Base-by-base conservation (phyloP, 2,113 vertebrate species). In the Phrynosoma platyrhinos region DNA sequence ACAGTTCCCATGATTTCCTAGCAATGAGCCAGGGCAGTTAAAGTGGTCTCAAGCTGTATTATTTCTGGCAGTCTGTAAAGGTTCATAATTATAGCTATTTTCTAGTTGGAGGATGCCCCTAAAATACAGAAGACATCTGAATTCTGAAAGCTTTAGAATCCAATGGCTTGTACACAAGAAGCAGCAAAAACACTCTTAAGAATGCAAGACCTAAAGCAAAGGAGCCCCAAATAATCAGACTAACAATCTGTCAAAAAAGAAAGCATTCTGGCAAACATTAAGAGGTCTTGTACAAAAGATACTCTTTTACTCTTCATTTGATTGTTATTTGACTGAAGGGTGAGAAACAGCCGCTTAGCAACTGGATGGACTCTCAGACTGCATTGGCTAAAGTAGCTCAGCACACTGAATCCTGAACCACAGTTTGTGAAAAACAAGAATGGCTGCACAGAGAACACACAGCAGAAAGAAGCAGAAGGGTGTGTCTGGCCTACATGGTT, bases 321-420 rank as follows among this genome's bases (percentile, higher is more conserved):
- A 66, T 40, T 80, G 66, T n/a, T 71, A 71, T 40, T 72, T 80
- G 14, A 42, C 36, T 88, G 40, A 88, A 82, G 58, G 52, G 18
- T 62, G 55, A 82, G 42, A 74, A 40, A 16, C 71, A 76, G 55
- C 79, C 77, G 86, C 71, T 36, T 83, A 88, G 80, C 71, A 88
- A 68, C 86, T 82, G 47, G 12, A 83, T 47, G 47, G 58, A 21
- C 58, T 83, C 36, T 53, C n/a, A 82, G 25, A 75, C 18, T 82
- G 72, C 80, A 82, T 76, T 64, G 66, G 71, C 55, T 82, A 27
- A 47, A 47, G 2, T 30, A 62, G 53, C 40, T 81, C 52, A 40
- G 58, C n/a, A 36, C 52, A 81, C 9, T 27, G 86, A 81, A 87
- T 87, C 25, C 71, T 53, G 69, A 71, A 82, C 36, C 25, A 72